A percentile compares a stretch with the other conserved stretches of the same genome.
phyloP scores from a whole-genome alignment of 37 sponge, comb jelly and placozoan species.

The Aphrocallistes beatrix region DNA sequence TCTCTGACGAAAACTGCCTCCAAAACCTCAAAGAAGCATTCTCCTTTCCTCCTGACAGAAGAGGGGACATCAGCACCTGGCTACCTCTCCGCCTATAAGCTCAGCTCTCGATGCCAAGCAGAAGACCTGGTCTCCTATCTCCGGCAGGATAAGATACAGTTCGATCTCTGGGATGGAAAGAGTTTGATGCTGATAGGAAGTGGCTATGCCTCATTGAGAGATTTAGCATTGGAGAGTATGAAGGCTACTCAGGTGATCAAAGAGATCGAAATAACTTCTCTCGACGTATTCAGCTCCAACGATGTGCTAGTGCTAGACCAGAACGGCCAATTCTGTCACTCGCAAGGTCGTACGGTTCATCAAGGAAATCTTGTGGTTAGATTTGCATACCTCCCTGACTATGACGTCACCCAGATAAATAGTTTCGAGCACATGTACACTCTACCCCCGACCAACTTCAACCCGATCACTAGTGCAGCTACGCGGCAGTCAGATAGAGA shows the following conservation, averaged over 20 bases:
- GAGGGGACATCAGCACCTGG: background rate
- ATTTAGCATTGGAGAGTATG: background rate
- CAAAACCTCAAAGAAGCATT: background rate
- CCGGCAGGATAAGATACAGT: background rate
- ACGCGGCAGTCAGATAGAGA: background rate
- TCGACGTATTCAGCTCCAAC: background rate
- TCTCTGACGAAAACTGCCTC: background rate
- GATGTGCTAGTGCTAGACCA: constrained; percentile 12
- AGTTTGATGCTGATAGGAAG: constrained; percentile 3
- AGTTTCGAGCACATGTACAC: background rate
- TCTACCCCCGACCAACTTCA: background rate
- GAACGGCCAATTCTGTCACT: background rate
- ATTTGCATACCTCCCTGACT: background rate
- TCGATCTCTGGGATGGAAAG: constrained; percentile 1
- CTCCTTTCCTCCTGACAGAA: background rate
- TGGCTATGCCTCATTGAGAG: background rate
- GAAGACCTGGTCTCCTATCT: background rate
- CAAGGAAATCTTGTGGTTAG: background rate
- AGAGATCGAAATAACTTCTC: background rate
- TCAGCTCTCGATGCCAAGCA: background rate
- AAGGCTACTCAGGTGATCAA: background rate
- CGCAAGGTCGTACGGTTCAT: background rate
- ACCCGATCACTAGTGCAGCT: background rate
- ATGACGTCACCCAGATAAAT: background rate
- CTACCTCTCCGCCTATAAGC: background rate